Conservation (phyloP, 2,797 vertebrate species). For the Aldrovandia affinis region DNA sequence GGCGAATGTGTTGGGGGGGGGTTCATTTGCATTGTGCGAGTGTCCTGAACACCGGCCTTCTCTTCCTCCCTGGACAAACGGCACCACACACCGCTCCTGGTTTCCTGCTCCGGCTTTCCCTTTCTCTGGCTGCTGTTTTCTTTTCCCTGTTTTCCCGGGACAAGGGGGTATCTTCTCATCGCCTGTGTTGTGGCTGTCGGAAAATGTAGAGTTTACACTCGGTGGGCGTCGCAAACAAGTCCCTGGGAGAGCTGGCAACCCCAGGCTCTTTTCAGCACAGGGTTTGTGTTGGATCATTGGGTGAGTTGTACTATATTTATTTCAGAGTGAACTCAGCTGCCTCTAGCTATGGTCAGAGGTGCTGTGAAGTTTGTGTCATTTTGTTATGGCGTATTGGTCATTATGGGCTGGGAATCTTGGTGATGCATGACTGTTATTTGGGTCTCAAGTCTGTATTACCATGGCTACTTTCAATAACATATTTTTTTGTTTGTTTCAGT, state of each 20-base stretch:
- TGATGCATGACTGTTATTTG: background rate
- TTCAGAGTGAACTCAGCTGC: background rate
- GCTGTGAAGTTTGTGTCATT: background rate
- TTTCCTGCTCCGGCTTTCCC: slow-evolving; percentile 35
- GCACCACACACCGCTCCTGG: slow-evolving; percentile 20
- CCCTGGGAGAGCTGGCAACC: background rate
- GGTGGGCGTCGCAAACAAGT: background rate
- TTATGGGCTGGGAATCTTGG: background rate
- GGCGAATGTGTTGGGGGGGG: slow-evolving; percentile 6
- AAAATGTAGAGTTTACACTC: background rate
- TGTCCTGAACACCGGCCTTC: slow-evolving; percentile 24
- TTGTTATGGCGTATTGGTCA: background rate
- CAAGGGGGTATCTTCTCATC: background rate
- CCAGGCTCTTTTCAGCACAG: background rate
- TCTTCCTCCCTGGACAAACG: slow-evolving; percentile 38
- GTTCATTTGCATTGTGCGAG: slow-evolving; percentile 30
- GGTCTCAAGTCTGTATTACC: background rate
- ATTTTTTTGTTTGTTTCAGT: too few relatives aligned
- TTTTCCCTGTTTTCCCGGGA: slow-evolving; percentile 17
- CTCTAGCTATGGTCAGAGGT: background rate
- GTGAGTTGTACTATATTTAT: slow-evolving; percentile 23
- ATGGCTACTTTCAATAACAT: too few relatives aligned
- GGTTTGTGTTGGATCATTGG: slow-evolving; percentile 8
- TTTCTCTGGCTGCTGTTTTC: slow-evolving; percentile 31
- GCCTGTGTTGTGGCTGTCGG: slow-evolving; percentile 8